phyloP scores from a whole-genome alignment of 2,113 vertebrate species.

The Thymallus thymallus region DNA sequence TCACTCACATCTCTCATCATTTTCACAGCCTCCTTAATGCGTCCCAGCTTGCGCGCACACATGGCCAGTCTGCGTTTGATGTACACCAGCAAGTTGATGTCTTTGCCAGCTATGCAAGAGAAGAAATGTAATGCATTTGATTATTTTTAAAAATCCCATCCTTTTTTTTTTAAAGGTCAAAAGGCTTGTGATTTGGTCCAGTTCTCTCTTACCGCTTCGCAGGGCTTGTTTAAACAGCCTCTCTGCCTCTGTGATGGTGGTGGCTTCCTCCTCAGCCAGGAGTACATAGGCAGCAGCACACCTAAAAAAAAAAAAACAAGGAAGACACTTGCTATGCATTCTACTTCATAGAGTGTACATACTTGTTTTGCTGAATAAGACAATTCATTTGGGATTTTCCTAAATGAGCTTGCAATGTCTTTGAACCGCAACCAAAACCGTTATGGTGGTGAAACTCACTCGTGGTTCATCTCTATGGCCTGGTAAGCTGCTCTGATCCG shows the following conservation, averaged over 20 bases:
- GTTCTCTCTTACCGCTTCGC: constrained; percentile 80
- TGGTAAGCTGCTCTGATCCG: constrained; percentile 95
- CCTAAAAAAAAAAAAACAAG: constrained; percentile 61
- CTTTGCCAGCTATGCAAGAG: constrained; percentile 82
- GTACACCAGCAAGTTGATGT: constrained; percentile 95
- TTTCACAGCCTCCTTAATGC: constrained; percentile 96
- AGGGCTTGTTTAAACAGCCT: constrained; percentile 94
- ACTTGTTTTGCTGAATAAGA: background rate
- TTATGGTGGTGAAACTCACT: constrained; percentile 77
- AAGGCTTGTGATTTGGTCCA: too few relatives aligned
- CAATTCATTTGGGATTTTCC: too few relatives aligned
- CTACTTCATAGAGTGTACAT: background rate
- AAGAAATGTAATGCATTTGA: constrained; percentile 7
- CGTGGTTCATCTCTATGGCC: constrained; percentile 93
- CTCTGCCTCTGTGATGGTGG: constrained; percentile 95
- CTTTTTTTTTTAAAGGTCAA: background rate
- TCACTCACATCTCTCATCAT: constrained; percentile 99
- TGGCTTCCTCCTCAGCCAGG: constrained; percentile 95
- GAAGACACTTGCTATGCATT: background rate
- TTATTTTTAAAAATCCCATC: background rate
- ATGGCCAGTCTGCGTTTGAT: constrained; percentile 96
- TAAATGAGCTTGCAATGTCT: background rate
- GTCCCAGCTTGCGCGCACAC: constrained; percentile 95
- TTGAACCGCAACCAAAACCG: background rate
- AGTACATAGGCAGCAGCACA: constrained; percentile 96